Base-by-base conservation (phyloP, 2,113 vertebrate genomes). In the Xenopus borealis region DNA sequence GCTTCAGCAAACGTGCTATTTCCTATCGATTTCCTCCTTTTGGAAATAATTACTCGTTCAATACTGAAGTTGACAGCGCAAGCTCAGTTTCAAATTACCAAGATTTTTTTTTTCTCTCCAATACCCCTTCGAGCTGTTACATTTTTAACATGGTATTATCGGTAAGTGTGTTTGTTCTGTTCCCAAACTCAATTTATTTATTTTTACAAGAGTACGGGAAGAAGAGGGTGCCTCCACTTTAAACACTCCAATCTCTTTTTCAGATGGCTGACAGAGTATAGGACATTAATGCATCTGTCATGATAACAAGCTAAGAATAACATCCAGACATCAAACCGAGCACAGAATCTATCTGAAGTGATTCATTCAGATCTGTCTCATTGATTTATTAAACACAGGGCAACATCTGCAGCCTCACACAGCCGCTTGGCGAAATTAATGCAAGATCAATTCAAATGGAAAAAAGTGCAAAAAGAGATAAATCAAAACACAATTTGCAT, bases 291-390 rank as follows among this genome's bases (percentile, higher is more conserved):
- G 92, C 89, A 92, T 94, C 93, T 94, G 92, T 94, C 93, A 94
- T 84, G 91, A 94, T 94, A 94, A 95, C 91, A 94, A 94, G 93
- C 94, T 93, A 93, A 93, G 91, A 94, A 94, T 94, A 94, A 94
- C 93, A 93, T 91, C 87, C 88, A 92, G 89, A 93, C 93, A 93
- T 92, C 91, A 92, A 94, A 93, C 91, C 81, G 78, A 91, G 91
- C 88, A 91, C 86, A 92, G 91, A 92, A 93, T 93, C 92, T 89
- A 92, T 92, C 87, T 88, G 90, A 93, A 92, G 91, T 91, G 92
- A 92, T 94, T 94, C 91, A 94, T 93, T 93, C 91, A 90, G 91
- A 92, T 92, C 89, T 91, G 90, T 92, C 89, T 89, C 89, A 91
- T 92, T 93, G 92, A 93, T 93, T 92, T 92, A 92, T 93, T 93